Percentiles rank a stretch among this genome's conserved stretches.
phyloP scores from a whole-genome alignment of 2,888 invertebrate species.

The Corythucha ciliata region DNA sequence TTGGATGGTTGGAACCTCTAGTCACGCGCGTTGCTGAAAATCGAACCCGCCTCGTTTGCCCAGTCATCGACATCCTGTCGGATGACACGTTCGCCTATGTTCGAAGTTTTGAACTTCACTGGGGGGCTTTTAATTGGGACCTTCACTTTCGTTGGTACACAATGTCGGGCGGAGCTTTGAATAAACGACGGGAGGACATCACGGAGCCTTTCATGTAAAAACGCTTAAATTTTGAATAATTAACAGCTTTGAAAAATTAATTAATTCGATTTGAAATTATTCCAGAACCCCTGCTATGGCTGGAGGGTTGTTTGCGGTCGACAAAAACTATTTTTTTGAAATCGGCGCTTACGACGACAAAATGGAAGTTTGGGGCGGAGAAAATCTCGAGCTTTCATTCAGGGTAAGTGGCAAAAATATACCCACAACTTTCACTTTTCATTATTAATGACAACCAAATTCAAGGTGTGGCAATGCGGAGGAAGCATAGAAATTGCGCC shows the following conservation, averaged over 20 bases:
- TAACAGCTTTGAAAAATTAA: not conserved
- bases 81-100: conserved; percentile 93
- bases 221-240: not conserved
- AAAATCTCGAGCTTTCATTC: conserved; percentile 95
- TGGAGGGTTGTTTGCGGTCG: conserved; percentile 85
- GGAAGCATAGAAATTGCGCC: conserved; percentile 83
- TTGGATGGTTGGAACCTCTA: conserved; percentile 70
- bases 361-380: conserved; percentile 93
- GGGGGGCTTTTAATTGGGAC: conserved; percentile 98
- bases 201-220: conserved; percentile 47
- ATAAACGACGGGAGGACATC: conserved; percentile 40
- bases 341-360: conserved; percentile 60
- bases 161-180: conserved; percentile 47
- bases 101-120: conserved; percentile 89
- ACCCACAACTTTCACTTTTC: not conserved
- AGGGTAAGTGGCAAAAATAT: conserved; percentile 48
- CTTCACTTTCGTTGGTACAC: conserved; percentile 84
- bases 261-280: conserved; percentile 9
- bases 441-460: no score
- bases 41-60: conserved; percentile 60
- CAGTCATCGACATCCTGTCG: conserved; percentile 88
- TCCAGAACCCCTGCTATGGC: conserved; percentile 81
- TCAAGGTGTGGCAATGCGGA: conserved; percentile 81
- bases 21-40: conserved; percentile 55
- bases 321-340: conserved; percentile 75